phyloP scores from a whole-genome alignment of 2,797 vertebrate genomes.

The Argyrosomus regius region DNA sequence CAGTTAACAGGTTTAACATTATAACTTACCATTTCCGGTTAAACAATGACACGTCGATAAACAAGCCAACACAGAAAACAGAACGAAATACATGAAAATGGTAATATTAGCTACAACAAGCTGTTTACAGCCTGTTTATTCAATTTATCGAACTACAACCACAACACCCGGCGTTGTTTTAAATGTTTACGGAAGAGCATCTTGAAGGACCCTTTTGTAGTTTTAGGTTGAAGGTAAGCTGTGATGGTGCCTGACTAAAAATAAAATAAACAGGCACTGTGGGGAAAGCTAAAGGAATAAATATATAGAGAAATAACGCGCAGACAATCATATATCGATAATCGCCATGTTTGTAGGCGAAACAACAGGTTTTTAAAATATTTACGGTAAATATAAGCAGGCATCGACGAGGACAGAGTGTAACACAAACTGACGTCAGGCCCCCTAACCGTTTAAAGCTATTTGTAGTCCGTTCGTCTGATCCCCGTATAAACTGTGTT shows the following conservation, averaged over 20 bases:
- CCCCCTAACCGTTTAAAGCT: background rate
- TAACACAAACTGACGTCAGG: too few relatives aligned
- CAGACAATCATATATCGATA: fast-evolving
- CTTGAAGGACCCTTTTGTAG: conserved; percentile 45
- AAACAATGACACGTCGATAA: conserved; percentile 55
- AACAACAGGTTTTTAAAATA: fast-evolving
- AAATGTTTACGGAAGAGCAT: conserved; percentile 72
- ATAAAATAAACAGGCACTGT: background rate
- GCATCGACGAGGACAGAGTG: conserved; percentile 10
- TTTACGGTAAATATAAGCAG: background rate
- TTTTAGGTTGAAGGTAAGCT: background rate
- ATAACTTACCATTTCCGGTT: conserved; percentile 51
- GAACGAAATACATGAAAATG: conserved; percentile 59
- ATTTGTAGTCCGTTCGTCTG: background rate
- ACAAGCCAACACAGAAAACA: conserved; percentile 44
- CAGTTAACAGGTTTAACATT: background rate
- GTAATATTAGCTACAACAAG: background rate
- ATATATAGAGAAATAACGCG: fast-evolving
- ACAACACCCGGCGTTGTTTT: background rate
- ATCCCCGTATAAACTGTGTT: fast-evolving
- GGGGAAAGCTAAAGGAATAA: fast-evolving
- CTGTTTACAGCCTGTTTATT: background rate
- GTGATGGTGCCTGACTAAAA: conserved; percentile 45
- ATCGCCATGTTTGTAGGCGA: fast-evolving
- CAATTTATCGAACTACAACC: too few relatives aligned